Evolutionary conservation across 2,888 invertebrate genomes (phyloP).

Genomic region (Proisotoma minuta): DNA sequence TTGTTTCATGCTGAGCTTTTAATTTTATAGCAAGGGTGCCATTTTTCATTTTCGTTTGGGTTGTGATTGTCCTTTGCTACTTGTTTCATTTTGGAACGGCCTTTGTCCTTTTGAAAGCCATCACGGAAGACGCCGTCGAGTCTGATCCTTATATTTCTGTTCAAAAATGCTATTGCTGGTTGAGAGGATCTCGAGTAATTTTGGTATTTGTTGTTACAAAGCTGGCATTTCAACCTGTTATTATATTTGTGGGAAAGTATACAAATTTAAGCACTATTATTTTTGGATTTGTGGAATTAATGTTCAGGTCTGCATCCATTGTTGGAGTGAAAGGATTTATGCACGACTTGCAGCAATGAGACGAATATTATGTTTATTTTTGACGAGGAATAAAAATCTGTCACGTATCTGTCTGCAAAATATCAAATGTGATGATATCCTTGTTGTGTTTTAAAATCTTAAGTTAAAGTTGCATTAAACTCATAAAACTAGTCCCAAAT

Average conservation of each 20-base stretch:
- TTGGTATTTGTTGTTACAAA: slow-evolving; percentile 32
- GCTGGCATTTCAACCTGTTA: slow-evolving; percentile 28
- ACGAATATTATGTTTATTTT: no score
- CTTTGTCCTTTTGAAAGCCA: slow-evolving; percentile 25
- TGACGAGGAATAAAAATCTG: no score
- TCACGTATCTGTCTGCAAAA: no score
- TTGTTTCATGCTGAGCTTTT: background rate
- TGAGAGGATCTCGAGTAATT: slow-evolving; percentile 31
- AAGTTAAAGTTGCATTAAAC: no score
- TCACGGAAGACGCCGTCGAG: slow-evolving; percentile 39
- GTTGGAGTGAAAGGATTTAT: slow-evolving; percentile 35
- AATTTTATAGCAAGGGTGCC: slow-evolving; percentile 25
- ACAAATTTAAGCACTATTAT: slow-evolving; percentile 22
- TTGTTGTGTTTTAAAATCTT: no score
- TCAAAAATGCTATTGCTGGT: slow-evolving; percentile 41
- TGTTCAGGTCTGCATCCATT: slow-evolving; percentile 32
- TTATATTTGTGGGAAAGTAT: slow-evolving; percentile 18
- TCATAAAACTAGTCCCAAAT: no score
- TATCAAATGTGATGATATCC: no score
- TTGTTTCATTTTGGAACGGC: slow-evolving; percentile 31
- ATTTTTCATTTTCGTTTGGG: slow-evolving; percentile 37
- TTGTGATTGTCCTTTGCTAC: slow-evolving; percentile 24
- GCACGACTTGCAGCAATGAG: slow-evolving; percentile 33
- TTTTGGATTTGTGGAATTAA: slow-evolving; percentile 27
- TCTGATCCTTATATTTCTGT: slow-evolving; percentile 38